phyloP scores from a whole-genome alignment of 2,797 vertebrate species.

The Manis pentadactyla region DNA sequence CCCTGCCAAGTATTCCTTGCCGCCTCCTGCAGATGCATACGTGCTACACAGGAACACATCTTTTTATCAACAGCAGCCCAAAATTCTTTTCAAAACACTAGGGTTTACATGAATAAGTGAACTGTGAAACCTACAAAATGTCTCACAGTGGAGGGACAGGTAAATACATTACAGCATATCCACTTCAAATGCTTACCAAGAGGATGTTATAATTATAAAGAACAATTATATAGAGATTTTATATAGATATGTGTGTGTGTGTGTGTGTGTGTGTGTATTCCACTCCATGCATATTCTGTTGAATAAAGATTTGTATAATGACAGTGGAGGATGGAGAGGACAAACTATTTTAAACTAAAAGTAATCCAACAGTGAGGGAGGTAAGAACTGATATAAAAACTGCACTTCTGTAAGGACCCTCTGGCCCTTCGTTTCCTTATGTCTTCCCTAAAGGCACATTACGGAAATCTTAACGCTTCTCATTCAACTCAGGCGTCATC shows the following conservation, averaged over 20 bases:
- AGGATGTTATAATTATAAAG: not conserved
- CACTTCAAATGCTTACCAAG: not conserved
- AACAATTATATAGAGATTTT: not conserved
- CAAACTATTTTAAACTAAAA: not conserved
- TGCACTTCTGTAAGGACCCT: not conserved
- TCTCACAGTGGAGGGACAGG: not conserved
- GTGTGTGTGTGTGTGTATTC: rapidly evolving
- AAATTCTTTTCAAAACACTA: not conserved
- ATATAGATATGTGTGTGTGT: no score
- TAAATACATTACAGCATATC: not conserved
- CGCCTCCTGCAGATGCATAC: not conserved
- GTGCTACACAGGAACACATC: not conserved
- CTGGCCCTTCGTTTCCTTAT: not conserved
- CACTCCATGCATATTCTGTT: not conserved
- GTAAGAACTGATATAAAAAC: not conserved
- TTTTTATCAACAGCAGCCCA: not conserved
- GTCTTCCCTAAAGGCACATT: not conserved
- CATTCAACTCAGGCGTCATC: not conserved
- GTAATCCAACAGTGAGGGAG: not conserved
- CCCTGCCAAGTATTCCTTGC: not conserved
- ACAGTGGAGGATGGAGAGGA: not conserved
- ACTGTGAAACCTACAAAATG: not conserved
- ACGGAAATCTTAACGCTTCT: not conserved
- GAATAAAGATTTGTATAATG: not conserved
- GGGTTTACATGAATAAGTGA: not conserved